Evolutionary conservation across 2,888 invertebrate species (phyloP).

Genomic region (Drosophila demipolita): DNA sequence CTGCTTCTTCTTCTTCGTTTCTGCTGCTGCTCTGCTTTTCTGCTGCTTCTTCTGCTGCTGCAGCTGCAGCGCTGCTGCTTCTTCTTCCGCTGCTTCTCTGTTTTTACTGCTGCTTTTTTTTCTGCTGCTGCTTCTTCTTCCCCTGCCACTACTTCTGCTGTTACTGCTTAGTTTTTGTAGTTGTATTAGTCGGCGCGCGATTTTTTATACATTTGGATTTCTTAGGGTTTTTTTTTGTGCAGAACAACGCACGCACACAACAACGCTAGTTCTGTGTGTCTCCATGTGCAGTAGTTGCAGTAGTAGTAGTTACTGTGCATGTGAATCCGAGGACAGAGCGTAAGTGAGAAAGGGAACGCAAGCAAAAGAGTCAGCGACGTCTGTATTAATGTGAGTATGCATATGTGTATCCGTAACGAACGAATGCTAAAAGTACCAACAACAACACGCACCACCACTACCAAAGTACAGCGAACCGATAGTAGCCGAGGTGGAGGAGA

Average conservation of each 20-base stretch:
- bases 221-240: conserved; percentile 15
- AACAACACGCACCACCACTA: conserved; percentile 30
- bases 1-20: background rate
- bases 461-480: conserved; percentile 32
- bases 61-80: background rate
- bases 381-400: background rate
- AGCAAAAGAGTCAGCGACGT: conserved; percentile 7
- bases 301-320: conserved; percentile 5
- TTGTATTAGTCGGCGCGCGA: conserved; percentile 45
- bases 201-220: conserved; percentile 51
- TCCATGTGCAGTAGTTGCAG: conserved; percentile 6
- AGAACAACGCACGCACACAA: conserved; percentile 26
- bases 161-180: conserved; percentile 35
- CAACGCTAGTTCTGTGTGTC: conserved; percentile 1
- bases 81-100: background rate
- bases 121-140: background rate
- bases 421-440: conserved; percentile 26
- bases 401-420: conserved; percentile 4
- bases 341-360: conserved; percentile 22
- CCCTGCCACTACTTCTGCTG: background rate
- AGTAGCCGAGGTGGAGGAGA: conserved; percentile 11
- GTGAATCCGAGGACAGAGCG: conserved; percentile 14
- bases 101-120: background rate
- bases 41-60: background rate
- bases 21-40: background rate